These are phyloP conservation scores for Heteromyza rotundicornis DNA, from an alignment of 2,888 invertebrate genomes.

Conservation along the genomic window DNA sequence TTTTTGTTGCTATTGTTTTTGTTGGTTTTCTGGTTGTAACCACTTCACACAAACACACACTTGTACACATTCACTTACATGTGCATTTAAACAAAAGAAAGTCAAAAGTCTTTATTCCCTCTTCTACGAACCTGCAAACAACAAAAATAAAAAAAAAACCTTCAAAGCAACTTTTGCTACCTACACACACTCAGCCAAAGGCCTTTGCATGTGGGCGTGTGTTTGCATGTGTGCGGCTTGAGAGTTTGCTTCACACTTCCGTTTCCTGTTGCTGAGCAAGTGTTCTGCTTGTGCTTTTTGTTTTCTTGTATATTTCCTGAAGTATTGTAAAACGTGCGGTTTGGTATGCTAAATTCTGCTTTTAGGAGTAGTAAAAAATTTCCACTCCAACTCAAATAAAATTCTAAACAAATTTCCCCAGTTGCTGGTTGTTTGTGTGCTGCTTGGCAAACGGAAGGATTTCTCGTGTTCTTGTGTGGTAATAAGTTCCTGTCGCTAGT, in stretches of 20 bases:
- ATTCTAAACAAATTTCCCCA: conserved; percentile 19
- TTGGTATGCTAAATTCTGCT: background rate
- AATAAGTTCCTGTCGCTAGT: too few relatives aligned
- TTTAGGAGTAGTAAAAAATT: background rate
- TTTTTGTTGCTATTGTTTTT: background rate
- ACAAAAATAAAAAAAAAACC: too few relatives aligned
- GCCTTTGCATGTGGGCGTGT: background rate
- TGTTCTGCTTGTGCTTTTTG: background rate
- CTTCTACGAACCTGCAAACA: too few relatives aligned
- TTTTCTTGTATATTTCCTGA: background rate
- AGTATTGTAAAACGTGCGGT: background rate
- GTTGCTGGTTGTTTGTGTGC: conserved; percentile 22
- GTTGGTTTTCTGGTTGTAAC: background rate
- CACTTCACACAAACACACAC: conserved; percentile 30
- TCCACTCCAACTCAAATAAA: conserved; percentile 1
- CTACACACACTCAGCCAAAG: conserved; percentile 39
- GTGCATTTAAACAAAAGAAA: conserved; percentile 8
- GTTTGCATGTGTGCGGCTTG: background rate
- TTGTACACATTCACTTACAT: conserved; percentile 10
- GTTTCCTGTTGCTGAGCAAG: conserved; percentile 26
- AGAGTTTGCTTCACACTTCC: conserved; percentile 32
- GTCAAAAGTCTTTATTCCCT: conserved; percentile 36
- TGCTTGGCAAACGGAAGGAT: conserved; percentile 21
- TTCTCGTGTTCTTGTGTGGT: background rate
- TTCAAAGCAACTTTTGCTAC: too few relatives aligned